Conservation (phyloP, 2,888 invertebrate genomes). For the Stomorhina lunata region DNA sequence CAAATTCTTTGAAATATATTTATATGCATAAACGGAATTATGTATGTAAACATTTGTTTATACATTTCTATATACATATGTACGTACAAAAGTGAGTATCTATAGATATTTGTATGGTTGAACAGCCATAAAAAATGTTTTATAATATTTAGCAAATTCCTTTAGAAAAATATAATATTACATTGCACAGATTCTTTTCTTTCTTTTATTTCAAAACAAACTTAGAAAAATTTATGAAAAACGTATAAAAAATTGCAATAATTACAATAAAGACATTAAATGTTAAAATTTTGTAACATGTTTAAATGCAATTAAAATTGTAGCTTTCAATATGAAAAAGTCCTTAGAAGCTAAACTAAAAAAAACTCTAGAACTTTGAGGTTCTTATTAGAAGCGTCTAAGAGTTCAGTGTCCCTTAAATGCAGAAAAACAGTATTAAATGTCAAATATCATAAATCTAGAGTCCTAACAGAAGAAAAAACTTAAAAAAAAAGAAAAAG, state of each 20-base stretch:
- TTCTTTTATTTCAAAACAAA: not conserved
- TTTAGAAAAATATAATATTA: slow-evolving; percentile 11
- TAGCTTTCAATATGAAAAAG: not conserved
- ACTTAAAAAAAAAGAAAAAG: too few species aligned
- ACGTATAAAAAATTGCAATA: not conserved
- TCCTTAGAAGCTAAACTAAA: not conserved
- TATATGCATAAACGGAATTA: slow-evolving; percentile 20
- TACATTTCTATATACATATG: not conserved
- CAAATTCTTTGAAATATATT: slow-evolving; percentile 4
- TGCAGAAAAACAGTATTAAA: too few species aligned
- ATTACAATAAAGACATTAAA: slow-evolving; percentile 14
- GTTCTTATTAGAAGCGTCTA: too few species aligned
- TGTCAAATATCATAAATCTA: too few species aligned
- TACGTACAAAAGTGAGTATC: not conserved
- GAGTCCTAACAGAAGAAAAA: too few species aligned
- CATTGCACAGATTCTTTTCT: not conserved
- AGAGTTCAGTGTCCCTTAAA: too few species aligned
- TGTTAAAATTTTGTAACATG: not conserved
- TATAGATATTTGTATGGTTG: slow-evolving; percentile 37
- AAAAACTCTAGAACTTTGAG: not conserved
- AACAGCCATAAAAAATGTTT: slow-evolving; percentile 54
- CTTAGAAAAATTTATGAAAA: not conserved
- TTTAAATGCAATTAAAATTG: not conserved
- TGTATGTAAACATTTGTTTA: too few species aligned
- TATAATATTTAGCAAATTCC: slow-evolving; percentile 54